Conservation (phyloP, 1,140 invertebrate genomes). For the Probaryconus sp. region DNA sequence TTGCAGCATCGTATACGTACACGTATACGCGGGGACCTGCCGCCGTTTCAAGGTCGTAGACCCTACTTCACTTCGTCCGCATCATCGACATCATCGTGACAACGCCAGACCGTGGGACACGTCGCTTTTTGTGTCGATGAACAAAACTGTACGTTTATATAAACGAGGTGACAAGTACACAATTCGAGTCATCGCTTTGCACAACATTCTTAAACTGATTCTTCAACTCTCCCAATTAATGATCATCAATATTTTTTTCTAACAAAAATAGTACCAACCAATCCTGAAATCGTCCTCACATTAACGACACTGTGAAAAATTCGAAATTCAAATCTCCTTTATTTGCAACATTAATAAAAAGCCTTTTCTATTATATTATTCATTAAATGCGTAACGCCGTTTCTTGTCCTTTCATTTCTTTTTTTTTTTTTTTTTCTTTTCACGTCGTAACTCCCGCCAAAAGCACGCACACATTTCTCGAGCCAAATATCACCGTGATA, state of each 20-base stretch:
- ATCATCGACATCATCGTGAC: constrained; percentile 48
- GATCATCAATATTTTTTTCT: too few relatives aligned
- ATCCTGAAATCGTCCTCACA: too few relatives aligned
- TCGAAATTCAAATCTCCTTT: constrained; percentile 11
- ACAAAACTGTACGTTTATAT: too few relatives aligned
- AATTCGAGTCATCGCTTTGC: constrained; percentile 37
- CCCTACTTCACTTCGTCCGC: constrained; percentile 25
- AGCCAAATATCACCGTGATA: constrained; percentile 50
- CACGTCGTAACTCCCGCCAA: constrained; percentile 28
- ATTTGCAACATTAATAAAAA: constrained; percentile 25
- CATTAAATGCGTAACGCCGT: constrained; percentile 39
- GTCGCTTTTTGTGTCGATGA: constrained; percentile 43
- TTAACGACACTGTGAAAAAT: constrained; percentile 14
- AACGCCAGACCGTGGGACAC: constrained; percentile 36
- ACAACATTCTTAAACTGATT: too few relatives aligned
- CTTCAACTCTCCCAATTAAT: neutral
- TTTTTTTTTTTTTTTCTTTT: constrained; percentile 11
- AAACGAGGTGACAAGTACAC: constrained; percentile 10
- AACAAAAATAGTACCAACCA: too few relatives aligned
- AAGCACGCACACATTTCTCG: constrained; percentile 42
- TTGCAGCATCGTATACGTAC: constrained; percentile 55
- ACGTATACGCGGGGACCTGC: constrained; percentile 51
- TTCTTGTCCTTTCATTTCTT: constrained; percentile 6
- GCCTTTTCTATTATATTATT: constrained; percentile 33
- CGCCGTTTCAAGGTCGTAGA: constrained; percentile 60